Conservation (phyloP, 2,888 invertebrate species). For the Dynastes tityus region DNA sequence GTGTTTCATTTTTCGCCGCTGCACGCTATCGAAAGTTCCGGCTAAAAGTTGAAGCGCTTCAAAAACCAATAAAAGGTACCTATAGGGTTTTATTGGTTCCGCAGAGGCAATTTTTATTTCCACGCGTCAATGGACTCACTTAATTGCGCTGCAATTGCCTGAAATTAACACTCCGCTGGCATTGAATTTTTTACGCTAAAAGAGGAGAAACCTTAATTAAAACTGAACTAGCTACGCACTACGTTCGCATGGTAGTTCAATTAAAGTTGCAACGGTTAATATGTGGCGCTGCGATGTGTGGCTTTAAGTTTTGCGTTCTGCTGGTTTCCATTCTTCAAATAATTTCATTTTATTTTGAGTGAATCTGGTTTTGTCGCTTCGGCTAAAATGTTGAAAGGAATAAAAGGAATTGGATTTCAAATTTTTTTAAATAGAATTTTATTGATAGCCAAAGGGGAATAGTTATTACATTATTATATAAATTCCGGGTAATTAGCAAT, state of each 20-base stretch:
- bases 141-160: conserved; percentile 58
- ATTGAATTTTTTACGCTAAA: conserved; percentile 49
- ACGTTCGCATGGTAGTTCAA: conserved; percentile 56
- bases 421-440: too few species aligned
- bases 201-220: conserved; percentile 48
- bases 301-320: too few species aligned
- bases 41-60: conserved; percentile 3
- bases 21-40: neutral
- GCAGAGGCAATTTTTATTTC: conserved; percentile 54
- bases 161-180: conserved; percentile 58
- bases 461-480: too few species aligned
- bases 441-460: too few species aligned
- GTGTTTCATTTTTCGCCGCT: neutral
- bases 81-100: conserved; percentile 30
- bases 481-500: too few species aligned
- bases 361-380: too few species aligned
- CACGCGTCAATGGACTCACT: conserved; percentile 56
- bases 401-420: too few species aligned
- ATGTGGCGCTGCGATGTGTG: too few species aligned
- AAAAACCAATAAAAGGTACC: conserved; percentile 11
- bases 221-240: conserved; percentile 48
- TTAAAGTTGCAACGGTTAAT: conserved; percentile 33
- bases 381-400: too few species aligned
- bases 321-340: too few species aligned
- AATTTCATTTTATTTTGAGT: too few species aligned